Evolutionary conservation across 2,888 invertebrate species (phyloP), one percentile per base, ranked within the genome.

Genomic region (Automeris io): DNA sequence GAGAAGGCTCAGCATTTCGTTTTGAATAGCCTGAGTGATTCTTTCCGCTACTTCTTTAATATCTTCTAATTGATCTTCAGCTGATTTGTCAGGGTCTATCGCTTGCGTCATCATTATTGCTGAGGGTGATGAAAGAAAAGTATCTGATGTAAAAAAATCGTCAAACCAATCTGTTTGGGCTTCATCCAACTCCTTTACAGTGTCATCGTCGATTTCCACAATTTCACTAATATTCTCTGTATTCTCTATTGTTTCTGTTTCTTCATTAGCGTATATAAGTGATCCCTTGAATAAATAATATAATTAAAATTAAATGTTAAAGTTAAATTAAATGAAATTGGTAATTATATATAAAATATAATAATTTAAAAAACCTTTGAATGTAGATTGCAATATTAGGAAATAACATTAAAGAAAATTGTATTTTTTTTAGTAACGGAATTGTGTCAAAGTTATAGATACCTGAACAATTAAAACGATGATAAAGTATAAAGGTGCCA

Each of bases 11-110:
- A 61, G 68, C 71, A 85, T 69, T 58, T 86, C 83, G 39, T 51
- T 72, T 45, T 80, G 67, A 25, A 82, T 70, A 2, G 63, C 63
- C 18, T 61, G 47, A 6, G 72, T 63, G 8, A 85, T 80, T 37
- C 74, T 62, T 24, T 67, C 65, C 0, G 82, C 76, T 29, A 76
- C 64, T 48, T 66, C 65, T 47, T 85, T 79, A 16, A 85, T 79
- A 11, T 73, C 79, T 49, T 72, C 66, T 1, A 83, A 41, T 46
- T 83, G 80, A 51, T 82, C 81, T 55, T 85, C 85, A 0, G 65
- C 49, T 1, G 74, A 54, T 55, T 77, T 78, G 8, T 79, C 67
- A 2, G 70, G 57, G 35, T 58, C 61, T 0, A 67, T 64, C 1
- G 66, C 72, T 45, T 78, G 67, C 11, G 70, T 51, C 80, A 86